A percentile compares a stretch with the other conserved stretches of the same genome.
Evolutionary conservation across 2,888 invertebrate genomes (phyloP).

Genomic region (Xanthia togata): DNA sequence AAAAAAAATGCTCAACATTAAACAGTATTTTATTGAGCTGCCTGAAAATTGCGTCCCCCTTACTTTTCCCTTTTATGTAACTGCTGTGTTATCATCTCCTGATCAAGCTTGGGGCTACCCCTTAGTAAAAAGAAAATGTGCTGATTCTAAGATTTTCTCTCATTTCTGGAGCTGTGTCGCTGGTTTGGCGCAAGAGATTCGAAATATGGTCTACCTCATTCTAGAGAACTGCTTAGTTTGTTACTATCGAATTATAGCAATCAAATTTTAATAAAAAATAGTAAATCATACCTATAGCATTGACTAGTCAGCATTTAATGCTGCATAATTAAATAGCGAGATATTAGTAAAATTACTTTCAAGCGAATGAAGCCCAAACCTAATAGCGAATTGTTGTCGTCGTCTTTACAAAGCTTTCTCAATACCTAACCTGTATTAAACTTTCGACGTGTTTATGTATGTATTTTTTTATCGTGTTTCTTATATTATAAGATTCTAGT

Average conservation of each 20-base stretch:
- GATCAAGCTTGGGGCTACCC: not conserved
- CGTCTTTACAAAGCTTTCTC: constrained; percentile 1
- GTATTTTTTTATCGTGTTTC: not conserved
- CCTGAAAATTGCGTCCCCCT: not conserved
- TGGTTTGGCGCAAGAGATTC: not conserved
- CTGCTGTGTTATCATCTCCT: not conserved
- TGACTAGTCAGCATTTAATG: not conserved
- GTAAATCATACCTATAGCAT: too few relatives aligned
- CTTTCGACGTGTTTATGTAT: not conserved
- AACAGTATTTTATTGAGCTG: not conserved
- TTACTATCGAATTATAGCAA: not conserved
- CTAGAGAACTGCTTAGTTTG: too few relatives aligned
- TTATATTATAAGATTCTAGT: not conserved
- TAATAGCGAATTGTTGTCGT: constrained; percentile 20
- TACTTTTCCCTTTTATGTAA: not conserved
- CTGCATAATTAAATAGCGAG: not conserved
- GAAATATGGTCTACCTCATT: not conserved
- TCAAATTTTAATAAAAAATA: not conserved
- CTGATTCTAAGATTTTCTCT: not conserved
- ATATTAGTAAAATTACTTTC: not conserved
- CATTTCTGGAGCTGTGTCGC: not conserved
- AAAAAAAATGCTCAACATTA: too few relatives aligned
- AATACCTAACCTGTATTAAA: not conserved
- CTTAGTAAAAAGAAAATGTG: not conserved
- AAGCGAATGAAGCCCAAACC: not conserved